Base-by-base conservation (phyloP, 2,797 vertebrate genomes). In the Percopsis omiscomaycus region DNA sequence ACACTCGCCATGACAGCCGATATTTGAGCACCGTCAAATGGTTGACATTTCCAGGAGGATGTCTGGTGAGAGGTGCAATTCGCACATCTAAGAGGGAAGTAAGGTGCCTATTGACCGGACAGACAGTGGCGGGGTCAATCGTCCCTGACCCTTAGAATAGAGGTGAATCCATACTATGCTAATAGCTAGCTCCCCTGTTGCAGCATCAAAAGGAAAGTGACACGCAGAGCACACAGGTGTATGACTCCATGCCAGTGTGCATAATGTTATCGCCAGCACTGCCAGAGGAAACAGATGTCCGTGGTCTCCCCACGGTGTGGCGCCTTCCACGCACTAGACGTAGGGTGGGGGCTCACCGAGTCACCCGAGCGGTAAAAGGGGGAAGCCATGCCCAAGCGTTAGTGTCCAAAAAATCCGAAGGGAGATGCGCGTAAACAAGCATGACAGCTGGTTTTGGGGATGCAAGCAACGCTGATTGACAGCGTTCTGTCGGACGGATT, bases 401-500 rank as follows among this genome's bases (percentile, higher is more conserved):
- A 85, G 80, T 76, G 86, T 86, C 85, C 79, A 79, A 73, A 86
- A 85, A 78, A 81, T 85, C 80, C 61, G 67, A 42, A 37, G 73
- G 81, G 82, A 88, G 71, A 73, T 74, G 68, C 79, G 88, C 80
- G 80, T 84, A 92, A 92, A 93, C 88, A 91, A 87, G 85, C 84
- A 74, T 88, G 89, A 88, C 85, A 87, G 88, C 86, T 82, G 79
- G 83, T 87, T 89, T 88, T 83, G 77, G 84, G 84, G 86, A 81
- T 86, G 84, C 70, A 16, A 82, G 79, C 75, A 85, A 80, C 71
- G 62, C 82, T 93, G 92, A 92, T 90, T 93, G 91, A 91, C 92
- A 90, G 90, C 61, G 76, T 86, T 90, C 90, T 82, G 89, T 91
- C 81, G 85, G 89, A 71, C 65, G 89, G 91, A 93, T 92, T 93